Evolutionary conservation across 1,140 invertebrate species (phyloP), one percentile per base, ranked within the genome.

Genomic region (Drosophila sturtevanti): DNA sequence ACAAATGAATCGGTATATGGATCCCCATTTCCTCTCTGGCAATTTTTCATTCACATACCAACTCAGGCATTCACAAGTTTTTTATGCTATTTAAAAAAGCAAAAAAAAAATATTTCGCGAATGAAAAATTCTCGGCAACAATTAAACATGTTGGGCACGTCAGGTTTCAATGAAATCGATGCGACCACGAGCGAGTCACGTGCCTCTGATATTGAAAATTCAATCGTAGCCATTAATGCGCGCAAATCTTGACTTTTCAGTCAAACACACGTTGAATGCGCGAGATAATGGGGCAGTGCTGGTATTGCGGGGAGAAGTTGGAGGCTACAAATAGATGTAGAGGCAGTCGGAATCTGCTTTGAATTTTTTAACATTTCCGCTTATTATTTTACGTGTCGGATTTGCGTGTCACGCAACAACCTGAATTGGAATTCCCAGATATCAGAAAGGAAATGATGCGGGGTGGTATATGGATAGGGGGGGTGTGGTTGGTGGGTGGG

Each of bases 291-390:
- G 37, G 63, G 16, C 38, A 60, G 52, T 63, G 34, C 41, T 34
- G 37, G 27, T 9, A 22, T 5, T 16, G 11, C 6, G 0, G 37
- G 35, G 35, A 16, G 51, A 16, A 37, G 6, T 12, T 38, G 7
- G 37, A 7, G 41, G 41, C 0, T 6, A 48, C 41, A 48, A 48
- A 48, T 48, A 48, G 41, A 48, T 48, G 7, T 10, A 48, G 41
- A 48, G 41, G 21, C 22, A n/a, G 41, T 52, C 62, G 62, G 85
- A 77, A 84, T 77, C 67, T 81, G 79, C 81, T 89, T 89, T 89
- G 84, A 87, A 89, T 89, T 84, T 86, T 89, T 89, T 85, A 89
- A 89, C 85, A 89, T 89, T 89, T 89, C 80, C 84, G 84, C 84
- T 89, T 89, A 89, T 89, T 89, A 89, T 89, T 89, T 77, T 89